Evolutionary conservation across 2,888 invertebrate species (phyloP).

Genomic region (Scaptomyza tumidula): DNA sequence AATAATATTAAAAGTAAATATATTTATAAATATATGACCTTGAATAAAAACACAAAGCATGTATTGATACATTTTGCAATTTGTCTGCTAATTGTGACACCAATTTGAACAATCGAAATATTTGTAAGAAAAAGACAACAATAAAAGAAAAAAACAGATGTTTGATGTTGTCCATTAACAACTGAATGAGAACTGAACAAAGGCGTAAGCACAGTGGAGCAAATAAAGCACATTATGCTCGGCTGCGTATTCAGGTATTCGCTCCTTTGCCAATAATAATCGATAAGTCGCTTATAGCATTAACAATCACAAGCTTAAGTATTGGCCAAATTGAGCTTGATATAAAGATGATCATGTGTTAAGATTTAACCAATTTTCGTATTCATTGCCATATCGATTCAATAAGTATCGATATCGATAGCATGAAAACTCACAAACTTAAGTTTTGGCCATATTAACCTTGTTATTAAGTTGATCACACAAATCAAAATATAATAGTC

Average conservation of each 20-base stretch:
- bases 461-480: neutral
- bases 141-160: constrained; percentile 4
- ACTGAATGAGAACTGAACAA: constrained; percentile 19
- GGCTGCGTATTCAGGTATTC: neutral
- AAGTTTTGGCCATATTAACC: no score
- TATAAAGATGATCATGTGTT: neutral
- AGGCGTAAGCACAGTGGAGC: constrained; percentile 25
- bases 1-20: neutral
- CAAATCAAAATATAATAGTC: neutral
- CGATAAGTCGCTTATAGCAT: neutral
- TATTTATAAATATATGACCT: constrained; percentile 8
- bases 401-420: neutral
- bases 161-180: constrained; percentile 29
- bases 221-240: neutral
- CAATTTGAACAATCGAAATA: constrained; percentile 33
- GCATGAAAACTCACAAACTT: neutral
- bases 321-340: no score
- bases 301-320: neutral
- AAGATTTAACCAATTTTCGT: no score
- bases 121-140: constrained; percentile 21
- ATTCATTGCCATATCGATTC: no score
- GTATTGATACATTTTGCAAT: constrained; percentile 6
- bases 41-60: constrained; percentile 10
- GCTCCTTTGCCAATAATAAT: neutral
- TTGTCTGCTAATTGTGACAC: constrained; percentile 32